A percentile compares a stretch with the other conserved stretches of the same genome.
Evolutionary conservation across 1,140 invertebrate species (phyloP).

Genomic region (Neotoxoptera formosana): DNA sequence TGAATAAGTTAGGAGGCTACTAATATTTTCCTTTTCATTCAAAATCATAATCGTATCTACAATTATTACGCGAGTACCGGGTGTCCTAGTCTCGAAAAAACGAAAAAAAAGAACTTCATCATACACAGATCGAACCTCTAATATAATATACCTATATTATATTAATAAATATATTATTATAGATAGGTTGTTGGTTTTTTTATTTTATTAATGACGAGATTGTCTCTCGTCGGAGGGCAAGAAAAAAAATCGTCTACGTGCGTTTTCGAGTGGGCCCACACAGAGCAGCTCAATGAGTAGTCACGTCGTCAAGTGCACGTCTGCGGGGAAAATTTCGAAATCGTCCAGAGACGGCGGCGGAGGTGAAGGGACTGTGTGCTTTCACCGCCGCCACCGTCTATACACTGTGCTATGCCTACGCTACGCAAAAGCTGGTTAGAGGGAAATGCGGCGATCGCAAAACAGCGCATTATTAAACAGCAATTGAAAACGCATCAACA

Average conservation of each 20-base stretch:
- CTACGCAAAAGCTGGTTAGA: background rate
- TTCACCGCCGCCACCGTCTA: background rate
- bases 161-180: background rate
- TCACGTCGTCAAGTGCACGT: background rate
- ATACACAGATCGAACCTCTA: background rate
- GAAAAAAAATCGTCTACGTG: slow-evolving; percentile 7
- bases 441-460: background rate
- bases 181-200: background rate
- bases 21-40: background rate
- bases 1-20: background rate
- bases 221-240: background rate
- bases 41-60: background rate
- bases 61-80: background rate
- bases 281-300: background rate
- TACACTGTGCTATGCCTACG: background rate
- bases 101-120: background rate
- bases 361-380: background rate
- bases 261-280: background rate
- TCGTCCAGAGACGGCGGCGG: background rate
- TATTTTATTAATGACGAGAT: background rate
- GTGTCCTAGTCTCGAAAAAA: no score
- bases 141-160: background rate
- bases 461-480: background rate
- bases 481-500: slow-evolving; percentile 36
- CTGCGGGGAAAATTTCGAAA: slow-evolving; percentile 26